A percentile compares a stretch with the other conserved stretches of the same genome.
These are phyloP conservation scores for Falco concolor DNA, from an alignment of 2,797 vertebrate species.

Conservation along the genomic window DNA sequence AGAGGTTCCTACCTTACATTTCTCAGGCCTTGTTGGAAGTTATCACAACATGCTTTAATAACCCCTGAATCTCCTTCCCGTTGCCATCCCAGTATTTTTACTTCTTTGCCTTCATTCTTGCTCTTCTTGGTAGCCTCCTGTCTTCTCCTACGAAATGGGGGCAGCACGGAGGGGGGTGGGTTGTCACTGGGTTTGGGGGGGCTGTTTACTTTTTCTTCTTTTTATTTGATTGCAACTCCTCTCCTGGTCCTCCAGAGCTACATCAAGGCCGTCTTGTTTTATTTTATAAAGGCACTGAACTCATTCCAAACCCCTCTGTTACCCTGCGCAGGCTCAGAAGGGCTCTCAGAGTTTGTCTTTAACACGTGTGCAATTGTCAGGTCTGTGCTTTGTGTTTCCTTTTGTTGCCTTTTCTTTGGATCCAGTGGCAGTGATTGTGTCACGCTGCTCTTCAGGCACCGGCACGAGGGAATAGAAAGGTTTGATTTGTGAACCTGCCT, in stretches of 20 bases:
- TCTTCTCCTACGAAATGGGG: not conserved
- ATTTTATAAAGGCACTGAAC: not conserved
- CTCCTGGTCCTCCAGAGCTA: not conserved
- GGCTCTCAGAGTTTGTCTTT: not conserved
- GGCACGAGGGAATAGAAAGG: not conserved
- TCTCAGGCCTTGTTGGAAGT: not conserved
- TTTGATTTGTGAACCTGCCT: not conserved
- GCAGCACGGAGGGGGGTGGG: not conserved
- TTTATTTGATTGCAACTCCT: not conserved
- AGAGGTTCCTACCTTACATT: not conserved
- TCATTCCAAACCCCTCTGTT: not conserved
- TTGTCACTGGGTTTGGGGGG: not conserved
- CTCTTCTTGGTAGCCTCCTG: not conserved
- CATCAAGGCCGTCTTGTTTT: not conserved
- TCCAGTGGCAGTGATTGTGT: not conserved
- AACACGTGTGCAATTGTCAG: not conserved
- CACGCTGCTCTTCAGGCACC: not conserved
- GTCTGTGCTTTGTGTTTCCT: slow-evolving; percentile 26
- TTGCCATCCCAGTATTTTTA: not conserved
- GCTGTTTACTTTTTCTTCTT: not conserved
- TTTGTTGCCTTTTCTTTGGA: slow-evolving; percentile 25
- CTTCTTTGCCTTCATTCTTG: not conserved
- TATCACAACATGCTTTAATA: slow-evolving; percentile 42
- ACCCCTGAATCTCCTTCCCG: slow-evolving; percentile 24
- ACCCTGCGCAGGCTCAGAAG: slow-evolving; percentile 3